phyloP scores from a whole-genome alignment of 2,797 vertebrate species.

The Tokudaia tokunoshimensis region DNA sequence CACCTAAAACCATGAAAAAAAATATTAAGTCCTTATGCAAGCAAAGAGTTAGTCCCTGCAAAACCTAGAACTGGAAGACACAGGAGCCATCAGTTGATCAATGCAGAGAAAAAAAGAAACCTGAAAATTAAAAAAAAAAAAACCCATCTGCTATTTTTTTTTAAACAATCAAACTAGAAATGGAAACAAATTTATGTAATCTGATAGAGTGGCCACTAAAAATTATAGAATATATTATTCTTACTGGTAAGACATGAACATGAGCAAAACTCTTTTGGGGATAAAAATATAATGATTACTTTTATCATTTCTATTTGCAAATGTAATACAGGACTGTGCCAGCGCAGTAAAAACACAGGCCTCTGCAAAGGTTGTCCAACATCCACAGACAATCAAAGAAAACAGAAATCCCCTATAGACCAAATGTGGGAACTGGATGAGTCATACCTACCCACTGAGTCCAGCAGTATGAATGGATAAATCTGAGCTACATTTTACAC shows the following conservation, averaged over 20 bases:
- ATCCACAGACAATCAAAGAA: constrained; percentile 16
- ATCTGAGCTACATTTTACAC: constrained; percentile 1
- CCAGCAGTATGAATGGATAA: constrained; percentile 22
- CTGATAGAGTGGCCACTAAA: not conserved
- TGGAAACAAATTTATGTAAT: constrained; percentile 25
- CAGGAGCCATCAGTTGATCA: not conserved
- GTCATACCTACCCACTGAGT: not conserved
- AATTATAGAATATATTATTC: constrained; percentile 17
- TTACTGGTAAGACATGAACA: constrained; percentile 16
- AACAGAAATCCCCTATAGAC: not conserved
- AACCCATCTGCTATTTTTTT: not conserved
- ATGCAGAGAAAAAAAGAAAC: not conserved
- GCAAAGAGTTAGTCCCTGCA: not conserved
- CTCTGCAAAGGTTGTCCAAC: not conserved
- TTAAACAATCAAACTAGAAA: constrained; percentile 42
- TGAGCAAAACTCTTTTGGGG: constrained; percentile 7
- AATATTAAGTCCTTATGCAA: not conserved
- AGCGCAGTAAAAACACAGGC: not conserved
- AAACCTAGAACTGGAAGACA: constrained; percentile 6
- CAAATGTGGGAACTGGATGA: constrained; percentile 32
- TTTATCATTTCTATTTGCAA: constrained; percentile 22
- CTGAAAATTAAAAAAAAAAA: not conserved
- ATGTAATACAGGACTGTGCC: not conserved
- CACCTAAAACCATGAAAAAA: not conserved
- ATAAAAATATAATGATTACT: not conserved